These are phyloP conservation scores for Loxodonta africana DNA, from an alignment of 2,113 vertebrate species.

Conservation along the genomic window DNA sequence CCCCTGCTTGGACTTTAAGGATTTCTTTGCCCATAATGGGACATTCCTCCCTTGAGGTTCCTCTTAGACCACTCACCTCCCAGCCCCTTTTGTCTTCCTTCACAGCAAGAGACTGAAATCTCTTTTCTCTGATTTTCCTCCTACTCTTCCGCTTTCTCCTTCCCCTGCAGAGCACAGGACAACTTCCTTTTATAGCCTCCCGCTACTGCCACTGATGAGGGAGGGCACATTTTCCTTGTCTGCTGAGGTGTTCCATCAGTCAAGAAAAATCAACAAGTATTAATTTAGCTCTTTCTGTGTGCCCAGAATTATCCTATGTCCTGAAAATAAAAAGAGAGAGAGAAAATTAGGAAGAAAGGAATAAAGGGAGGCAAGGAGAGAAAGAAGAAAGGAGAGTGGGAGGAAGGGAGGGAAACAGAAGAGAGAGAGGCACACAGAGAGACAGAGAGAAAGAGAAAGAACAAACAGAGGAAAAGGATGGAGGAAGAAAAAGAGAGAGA, in stretches of 20 bases:
- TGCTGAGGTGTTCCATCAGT: background rate
- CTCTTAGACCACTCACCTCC: background rate
- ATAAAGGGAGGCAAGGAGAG: rapidly evolving
- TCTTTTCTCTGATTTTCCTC: background rate
- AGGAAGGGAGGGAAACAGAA: too few relatives aligned
- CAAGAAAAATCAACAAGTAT: background rate
- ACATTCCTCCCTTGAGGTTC: background rate
- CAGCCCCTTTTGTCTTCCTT: background rate
- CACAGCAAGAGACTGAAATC: background rate
- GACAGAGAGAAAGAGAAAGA: background rate
- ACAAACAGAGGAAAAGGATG: background rate
- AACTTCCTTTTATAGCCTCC: background rate
- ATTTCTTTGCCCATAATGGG: background rate
- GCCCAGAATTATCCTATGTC: background rate
- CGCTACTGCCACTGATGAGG: background rate
- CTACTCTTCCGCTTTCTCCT: background rate
- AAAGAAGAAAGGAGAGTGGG: rapidly evolving
- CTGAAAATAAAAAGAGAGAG: background rate
- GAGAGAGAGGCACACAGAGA: too few relatives aligned
- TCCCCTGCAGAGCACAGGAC: background rate
- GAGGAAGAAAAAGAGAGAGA: background rate
- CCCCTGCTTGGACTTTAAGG: background rate
- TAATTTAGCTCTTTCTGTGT: background rate
- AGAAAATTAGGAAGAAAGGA: background rate
- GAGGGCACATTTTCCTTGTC: background rate